Percentiles rank a stretch among this genome's conserved stretches.
Conservation (phyloP, 1,140 invertebrate species). For the Nilaparvata lugens region DNA sequence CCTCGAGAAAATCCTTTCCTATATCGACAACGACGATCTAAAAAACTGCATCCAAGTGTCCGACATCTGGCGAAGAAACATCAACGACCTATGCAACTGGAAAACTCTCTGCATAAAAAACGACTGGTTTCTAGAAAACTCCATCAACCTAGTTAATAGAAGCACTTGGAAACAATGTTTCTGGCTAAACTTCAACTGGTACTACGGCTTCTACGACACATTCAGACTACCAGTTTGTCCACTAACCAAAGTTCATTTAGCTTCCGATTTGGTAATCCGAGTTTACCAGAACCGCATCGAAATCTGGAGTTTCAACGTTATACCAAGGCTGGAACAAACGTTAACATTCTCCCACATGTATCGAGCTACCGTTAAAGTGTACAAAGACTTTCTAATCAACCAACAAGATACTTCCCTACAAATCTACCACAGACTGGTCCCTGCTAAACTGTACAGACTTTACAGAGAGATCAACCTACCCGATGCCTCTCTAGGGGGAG, state of each 20-base stretch:
- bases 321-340: background rate
- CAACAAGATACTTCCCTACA: background rate
- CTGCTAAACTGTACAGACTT: background rate
- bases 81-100: background rate
- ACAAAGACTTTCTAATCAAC: background rate
- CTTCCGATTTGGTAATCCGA: background rate
- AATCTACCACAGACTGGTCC: background rate
- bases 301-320: background rate
- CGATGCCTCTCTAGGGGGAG: background rate
- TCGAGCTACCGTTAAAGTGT: background rate
- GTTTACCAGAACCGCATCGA: background rate
- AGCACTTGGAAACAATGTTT: background rate
- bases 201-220: background rate
- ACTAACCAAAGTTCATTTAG: background rate
- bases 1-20: background rate
- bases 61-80: background rate
- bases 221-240: background rate
- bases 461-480: background rate
- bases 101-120: background rate
- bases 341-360: background rate
- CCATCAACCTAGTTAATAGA: background rate
- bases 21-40: background rate
- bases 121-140: background rate
- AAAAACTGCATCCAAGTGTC: conserved; percentile 1
- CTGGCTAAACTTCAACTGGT: background rate